Evolutionary conservation across 2,797 vertebrate species (phyloP), one percentile per base, ranked within the genome.

Genomic region (Xyrichtys novacula): DNA sequence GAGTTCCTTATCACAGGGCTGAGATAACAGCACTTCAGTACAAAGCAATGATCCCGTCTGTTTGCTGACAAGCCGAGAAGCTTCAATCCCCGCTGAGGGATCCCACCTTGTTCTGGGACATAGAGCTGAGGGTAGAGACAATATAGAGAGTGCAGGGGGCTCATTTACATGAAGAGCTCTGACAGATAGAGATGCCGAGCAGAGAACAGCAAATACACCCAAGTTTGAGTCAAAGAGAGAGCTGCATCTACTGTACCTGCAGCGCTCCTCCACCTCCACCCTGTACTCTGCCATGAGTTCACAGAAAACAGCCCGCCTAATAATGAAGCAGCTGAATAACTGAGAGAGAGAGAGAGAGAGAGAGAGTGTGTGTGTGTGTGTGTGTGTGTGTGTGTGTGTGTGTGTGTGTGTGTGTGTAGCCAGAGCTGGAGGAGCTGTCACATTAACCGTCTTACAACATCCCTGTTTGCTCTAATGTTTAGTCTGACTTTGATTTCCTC

Each of bases 1-100:
- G 85, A 86, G 85, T 81, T 84, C 59, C 75, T 82, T 88, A 89
- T 90, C 87, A 87, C 75, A 78, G 65, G 76, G 70, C 67, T n/a
- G 65, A 87, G 87, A 91, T 85, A 90, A 87, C 77, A 89, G 83
- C 42, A 63, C 49, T 55, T 26, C 53, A 23, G 68, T 74, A 86
- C 86, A 90, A 89, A 89, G 88, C 70, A 66, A 82, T 43, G 67
- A 87, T 76, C 75, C 55, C 17, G 60, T 78, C 70, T 83, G 88
- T 85, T 85, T 88, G 72, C 85, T 85, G 78, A 88, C 82, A 84
- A 80, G 81, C 65, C 63, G 81, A 74, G 81, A 57, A 80, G 71
- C 63, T 71, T 71, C 66, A 39, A 20, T 88, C 77, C 78, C 81
- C 5, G 8, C 5, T 36, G 84, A 85, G 71, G 67, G 71, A 87